Evolutionary conservation across 2,113 vertebrate genomes (phyloP).

Genomic region (Phrynosoma platyrhinos): DNA sequence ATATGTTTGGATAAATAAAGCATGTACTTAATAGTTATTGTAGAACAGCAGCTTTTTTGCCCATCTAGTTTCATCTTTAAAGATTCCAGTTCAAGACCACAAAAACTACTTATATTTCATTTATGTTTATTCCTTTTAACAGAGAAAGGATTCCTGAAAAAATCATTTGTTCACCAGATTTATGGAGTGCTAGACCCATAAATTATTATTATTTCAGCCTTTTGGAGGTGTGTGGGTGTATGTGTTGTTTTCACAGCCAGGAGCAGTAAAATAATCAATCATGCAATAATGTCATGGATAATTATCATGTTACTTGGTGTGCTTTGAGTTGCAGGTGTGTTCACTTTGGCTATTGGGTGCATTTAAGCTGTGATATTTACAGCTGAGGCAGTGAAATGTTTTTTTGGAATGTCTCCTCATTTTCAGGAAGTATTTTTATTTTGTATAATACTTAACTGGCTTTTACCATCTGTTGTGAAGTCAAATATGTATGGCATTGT

Average conservation of each 20-base stretch:
- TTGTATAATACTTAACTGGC: neutral
- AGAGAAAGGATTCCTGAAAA: slow-evolving; percentile 37
- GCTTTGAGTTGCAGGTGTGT: slow-evolving; percentile 70
- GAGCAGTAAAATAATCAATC: slow-evolving; percentile 75
- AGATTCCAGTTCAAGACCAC: slow-evolving; percentile 38
- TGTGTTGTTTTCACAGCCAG: slow-evolving; percentile 66
- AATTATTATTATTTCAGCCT: slow-evolving; percentile 64
- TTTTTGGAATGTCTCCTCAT: slow-evolving; percentile 53
- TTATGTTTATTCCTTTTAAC: slow-evolving; percentile 43
- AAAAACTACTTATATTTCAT: slow-evolving; percentile 43
- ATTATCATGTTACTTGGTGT: slow-evolving; percentile 66
- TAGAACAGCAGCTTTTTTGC: neutral
- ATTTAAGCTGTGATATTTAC: slow-evolving; percentile 58
- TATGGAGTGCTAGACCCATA: slow-evolving; percentile 64
- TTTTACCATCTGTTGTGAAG: slow-evolving; percentile 36
- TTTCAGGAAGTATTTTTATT: slow-evolving; percentile 24
- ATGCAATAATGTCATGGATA: slow-evolving; percentile 62
- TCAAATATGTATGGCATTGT: neutral
- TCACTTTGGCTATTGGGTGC: slow-evolving; percentile 40
- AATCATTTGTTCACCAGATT: slow-evolving; percentile 53
- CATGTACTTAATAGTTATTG: neutral
- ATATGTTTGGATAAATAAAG: neutral
- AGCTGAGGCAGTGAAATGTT: slow-evolving; percentile 53
- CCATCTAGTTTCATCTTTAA: neutral
- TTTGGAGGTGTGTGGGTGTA: slow-evolving; percentile 49